Evolutionary conservation across 2,113 vertebrate genomes (phyloP).

Genomic region (Platanista minor): DNA sequence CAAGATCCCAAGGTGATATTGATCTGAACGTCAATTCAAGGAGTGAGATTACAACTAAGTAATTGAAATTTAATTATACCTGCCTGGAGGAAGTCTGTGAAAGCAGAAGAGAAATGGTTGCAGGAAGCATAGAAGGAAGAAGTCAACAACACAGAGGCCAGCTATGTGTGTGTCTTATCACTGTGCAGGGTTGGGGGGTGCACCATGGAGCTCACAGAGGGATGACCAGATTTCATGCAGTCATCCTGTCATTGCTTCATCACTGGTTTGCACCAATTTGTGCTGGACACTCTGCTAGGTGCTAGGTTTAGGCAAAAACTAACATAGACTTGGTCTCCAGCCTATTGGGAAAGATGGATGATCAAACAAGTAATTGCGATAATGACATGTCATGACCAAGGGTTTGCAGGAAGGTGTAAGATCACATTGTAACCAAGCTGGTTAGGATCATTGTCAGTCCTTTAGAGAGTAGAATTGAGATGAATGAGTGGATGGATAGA

Average conservation of each 20-base stretch:
- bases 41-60: background rate
- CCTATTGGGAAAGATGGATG: background rate
- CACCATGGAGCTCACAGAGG: background rate
- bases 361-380: background rate
- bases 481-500: background rate
- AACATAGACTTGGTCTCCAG: background rate
- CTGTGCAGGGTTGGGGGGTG: accelerated
- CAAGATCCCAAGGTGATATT: background rate
- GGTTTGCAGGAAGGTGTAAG: background rate
- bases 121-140: background rate
- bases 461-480: background rate
- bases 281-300: background rate
- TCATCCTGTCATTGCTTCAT: accelerated
- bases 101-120: background rate
- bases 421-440: background rate
- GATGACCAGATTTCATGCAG: background rate
- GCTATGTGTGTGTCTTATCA: accelerated
- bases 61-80: background rate
- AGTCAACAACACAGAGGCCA: accelerated
- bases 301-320: background rate
- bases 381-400: background rate
- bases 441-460: accelerated
- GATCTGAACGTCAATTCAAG: background rate
- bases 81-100: background rate
- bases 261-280: accelerated